A percentile compares a stretch with the other conserved stretches of the same genome.
These are phyloP conservation scores for Dryobota labecula DNA, from an alignment of 2,888 invertebrate species.

Conservation along the genomic window DNA sequence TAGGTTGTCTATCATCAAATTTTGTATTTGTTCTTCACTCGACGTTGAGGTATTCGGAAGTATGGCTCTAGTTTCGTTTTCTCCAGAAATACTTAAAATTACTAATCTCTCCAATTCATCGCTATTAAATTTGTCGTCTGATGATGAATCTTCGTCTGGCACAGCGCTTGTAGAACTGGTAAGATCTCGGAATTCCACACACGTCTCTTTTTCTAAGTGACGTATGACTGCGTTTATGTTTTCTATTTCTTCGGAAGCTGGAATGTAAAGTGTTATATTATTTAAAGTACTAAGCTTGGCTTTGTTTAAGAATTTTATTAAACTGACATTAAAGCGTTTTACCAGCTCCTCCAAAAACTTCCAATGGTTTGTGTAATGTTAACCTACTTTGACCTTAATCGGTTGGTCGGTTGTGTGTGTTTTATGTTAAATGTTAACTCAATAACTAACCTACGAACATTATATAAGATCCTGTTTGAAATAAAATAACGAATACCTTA, in stretches of 20 bases:
- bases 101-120: not conserved
- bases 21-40: not conserved
- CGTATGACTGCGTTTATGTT: constrained; percentile 82
- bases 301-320: not conserved
- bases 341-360: not conserved
- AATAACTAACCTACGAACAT: not conserved
- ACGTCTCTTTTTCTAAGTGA: constrained; percentile 85
- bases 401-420: not conserved
- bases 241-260: constrained; percentile 84
- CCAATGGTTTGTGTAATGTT: not conserved
- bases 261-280: constrained; percentile 23
- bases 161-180: not conserved
- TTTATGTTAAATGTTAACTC: not conserved
- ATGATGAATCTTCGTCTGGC: not conserved
- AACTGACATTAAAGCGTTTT: not conserved
- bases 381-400: not conserved
- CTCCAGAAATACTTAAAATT: not conserved
- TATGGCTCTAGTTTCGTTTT: not conserved
- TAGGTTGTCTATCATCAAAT: not conserved
- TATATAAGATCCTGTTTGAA: not conserved
- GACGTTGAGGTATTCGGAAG: not conserved
- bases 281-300: not conserved
- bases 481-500: not conserved
- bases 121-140: not conserved
- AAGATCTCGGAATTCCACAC: constrained; percentile 78